Conservation (phyloP, 1,140 invertebrate species). For the Macrotrachela quadricornifera region DNA sequence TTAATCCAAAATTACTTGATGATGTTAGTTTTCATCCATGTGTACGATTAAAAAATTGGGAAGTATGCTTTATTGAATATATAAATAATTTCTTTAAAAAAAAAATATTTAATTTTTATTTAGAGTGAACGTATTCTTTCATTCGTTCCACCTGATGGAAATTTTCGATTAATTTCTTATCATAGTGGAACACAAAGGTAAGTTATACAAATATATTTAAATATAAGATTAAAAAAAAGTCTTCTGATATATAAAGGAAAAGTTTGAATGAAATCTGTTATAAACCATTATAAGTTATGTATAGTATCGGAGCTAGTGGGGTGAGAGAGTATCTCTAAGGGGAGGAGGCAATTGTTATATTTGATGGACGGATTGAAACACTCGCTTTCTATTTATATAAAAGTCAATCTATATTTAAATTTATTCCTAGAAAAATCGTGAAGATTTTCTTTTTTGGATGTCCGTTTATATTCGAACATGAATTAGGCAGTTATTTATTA, state of each 20-base stretch:
- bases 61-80: slow-evolving; percentile 48
- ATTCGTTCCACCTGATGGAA: slow-evolving; percentile 95
- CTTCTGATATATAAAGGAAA: neutral
- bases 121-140: slow-evolving; percentile 79
- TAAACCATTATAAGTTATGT: too few species aligned
- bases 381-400: too few species aligned
- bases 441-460: too few species aligned
- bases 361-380: too few species aligned
- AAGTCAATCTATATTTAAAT: too few species aligned
- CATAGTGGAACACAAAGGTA: slow-evolving; percentile 74
- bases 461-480: too few species aligned
- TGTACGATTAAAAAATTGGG: slow-evolving; percentile 91
- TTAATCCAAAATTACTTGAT: slow-evolving; percentile 88
- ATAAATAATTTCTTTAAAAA: slow-evolving; percentile 3
- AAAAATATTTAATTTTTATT: slow-evolving; percentile 25
- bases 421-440: too few species aligned
- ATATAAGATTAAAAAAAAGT: slow-evolving; percentile 1
- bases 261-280: too few species aligned
- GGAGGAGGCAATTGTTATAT: too few species aligned
- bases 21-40: slow-evolving; percentile 99
- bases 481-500: neutral
- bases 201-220: neutral
- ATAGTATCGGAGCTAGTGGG: too few species aligned
- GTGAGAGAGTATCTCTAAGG: too few species aligned
- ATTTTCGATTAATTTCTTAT: slow-evolving; percentile 88